phyloP scores from a whole-genome alignment of 2,797 vertebrate species.

The Pangasius sanitwongsei region DNA sequence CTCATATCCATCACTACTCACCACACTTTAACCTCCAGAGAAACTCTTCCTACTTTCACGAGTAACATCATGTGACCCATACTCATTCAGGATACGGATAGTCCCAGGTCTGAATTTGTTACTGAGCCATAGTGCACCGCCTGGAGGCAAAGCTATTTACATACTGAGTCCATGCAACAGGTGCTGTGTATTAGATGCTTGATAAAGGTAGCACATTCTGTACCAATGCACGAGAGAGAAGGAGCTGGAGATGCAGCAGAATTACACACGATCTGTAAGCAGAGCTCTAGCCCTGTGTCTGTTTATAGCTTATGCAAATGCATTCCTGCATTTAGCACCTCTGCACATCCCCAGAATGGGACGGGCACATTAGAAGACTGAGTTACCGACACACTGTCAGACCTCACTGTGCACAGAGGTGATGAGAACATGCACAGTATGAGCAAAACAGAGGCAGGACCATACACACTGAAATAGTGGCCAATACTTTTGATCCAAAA shows the following conservation, averaged over 20 bases:
- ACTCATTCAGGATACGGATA: not conserved
- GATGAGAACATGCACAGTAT: slow-evolving; percentile 12
- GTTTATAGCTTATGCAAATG: slow-evolving; percentile 46
- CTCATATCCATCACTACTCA: not conserved
- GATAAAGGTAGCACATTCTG: not conserved
- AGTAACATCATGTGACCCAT: not conserved
- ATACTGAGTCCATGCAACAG: slow-evolving; percentile 2
- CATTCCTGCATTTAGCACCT: slow-evolving; percentile 38
- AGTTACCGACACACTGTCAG: slow-evolving; percentile 14
- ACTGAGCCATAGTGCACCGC: not conserved
- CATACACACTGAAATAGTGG: not conserved
- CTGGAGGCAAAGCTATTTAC: not conserved
- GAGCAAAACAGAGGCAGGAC: not conserved
- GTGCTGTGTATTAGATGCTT: not conserved
- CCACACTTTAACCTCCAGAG: not conserved
- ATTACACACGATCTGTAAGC: slow-evolving; percentile 29
- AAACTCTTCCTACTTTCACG: not conserved
- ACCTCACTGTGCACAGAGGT: slow-evolving; percentile 15
- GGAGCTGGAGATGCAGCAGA: slow-evolving; percentile 6
- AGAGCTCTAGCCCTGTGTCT: slow-evolving; percentile 4
- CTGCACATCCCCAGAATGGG: slow-evolving; percentile 3
- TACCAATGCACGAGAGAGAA: not conserved
- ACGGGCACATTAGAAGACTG: not conserved
- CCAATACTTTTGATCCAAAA: not conserved
- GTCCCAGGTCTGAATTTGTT: not conserved